A percentile compares a stretch with the other conserved stretches of the same genome.
Conservation (phyloP, 2,888 invertebrate genomes). For the Osmoderma eremita region DNA sequence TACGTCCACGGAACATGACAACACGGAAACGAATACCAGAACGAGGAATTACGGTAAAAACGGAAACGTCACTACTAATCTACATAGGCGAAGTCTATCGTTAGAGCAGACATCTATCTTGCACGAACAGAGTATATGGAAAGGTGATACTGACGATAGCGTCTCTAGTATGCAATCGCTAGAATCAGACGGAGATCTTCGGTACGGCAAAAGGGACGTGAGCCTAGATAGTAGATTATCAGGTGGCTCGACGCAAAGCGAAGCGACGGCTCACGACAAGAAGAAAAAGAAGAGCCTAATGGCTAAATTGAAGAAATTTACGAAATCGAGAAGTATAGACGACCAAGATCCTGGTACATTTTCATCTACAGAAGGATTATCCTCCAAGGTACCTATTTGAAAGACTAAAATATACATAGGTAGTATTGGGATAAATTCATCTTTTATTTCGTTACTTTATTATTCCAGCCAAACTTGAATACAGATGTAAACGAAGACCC, state of each 20-base stretch:
- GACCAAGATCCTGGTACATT: constrained; percentile 67
- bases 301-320: constrained; percentile 84
- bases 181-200: constrained; percentile 66
- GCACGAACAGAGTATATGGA: constrained; percentile 80
- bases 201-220: constrained; percentile 74
- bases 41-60: constrained; percentile 51
- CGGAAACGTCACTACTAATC: constrained; percentile 53
- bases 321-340: constrained; percentile 85
- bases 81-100: constrained; percentile 77
- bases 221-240: constrained; percentile 87
- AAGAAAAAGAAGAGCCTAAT: constrained; percentile 84
- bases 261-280: constrained; percentile 75
- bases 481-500: constrained; percentile 75
- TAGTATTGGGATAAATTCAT: constrained; percentile 21
- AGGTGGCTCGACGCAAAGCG: constrained; percentile 86
- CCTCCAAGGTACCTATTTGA: constrained; percentile 67
- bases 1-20: constrained; percentile 75
- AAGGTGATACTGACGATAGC: constrained; percentile 84
- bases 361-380: constrained; percentile 59
- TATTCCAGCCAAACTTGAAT: constrained; percentile 71
- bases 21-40: constrained; percentile 53
- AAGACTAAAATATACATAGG: background rate
- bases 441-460: too few species aligned
- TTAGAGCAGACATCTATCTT: constrained; percentile 73
- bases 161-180: constrained; percentile 83